These are phyloP conservation scores for Cydia fagiglandana DNA, from an alignment of 1,140 invertebrate genomes.

Conservation along the genomic window DNA sequence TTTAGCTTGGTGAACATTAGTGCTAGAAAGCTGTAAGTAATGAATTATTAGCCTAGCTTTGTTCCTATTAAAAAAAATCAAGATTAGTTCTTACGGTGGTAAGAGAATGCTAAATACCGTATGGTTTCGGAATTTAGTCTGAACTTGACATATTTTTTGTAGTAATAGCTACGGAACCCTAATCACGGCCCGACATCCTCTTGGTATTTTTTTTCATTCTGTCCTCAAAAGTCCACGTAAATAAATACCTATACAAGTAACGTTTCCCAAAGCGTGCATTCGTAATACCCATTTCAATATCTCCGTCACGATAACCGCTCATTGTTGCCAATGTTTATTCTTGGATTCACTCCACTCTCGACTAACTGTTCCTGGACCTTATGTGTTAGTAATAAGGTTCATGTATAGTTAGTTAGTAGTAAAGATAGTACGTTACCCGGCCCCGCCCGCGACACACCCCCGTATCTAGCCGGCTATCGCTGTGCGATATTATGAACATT, in stretches of 20 bases:
- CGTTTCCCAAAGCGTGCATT: constrained; percentile 4
- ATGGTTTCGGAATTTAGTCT: too few relatives aligned
- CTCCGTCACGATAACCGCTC: constrained; percentile 36
- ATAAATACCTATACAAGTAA: neutral
- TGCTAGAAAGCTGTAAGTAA: too few relatives aligned
- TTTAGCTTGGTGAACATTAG: too few relatives aligned
- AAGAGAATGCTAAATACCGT: too few relatives aligned
- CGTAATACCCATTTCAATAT: constrained; percentile 42
- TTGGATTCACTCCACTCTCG: constrained; percentile 16
- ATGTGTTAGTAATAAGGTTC: too few relatives aligned
- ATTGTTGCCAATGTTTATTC: constrained; percentile 52
- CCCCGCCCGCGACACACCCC: constrained; percentile 53
- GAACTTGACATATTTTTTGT: too few relatives aligned
- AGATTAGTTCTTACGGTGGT: too few relatives aligned
- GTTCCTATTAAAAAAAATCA: too few relatives aligned
- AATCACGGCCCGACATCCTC: too few relatives aligned
- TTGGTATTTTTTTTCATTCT: neutral
- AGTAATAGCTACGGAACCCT: too few relatives aligned
- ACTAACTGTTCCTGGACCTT: too few relatives aligned
- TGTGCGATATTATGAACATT: constrained; percentile 48
- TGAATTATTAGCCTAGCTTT: too few relatives aligned
- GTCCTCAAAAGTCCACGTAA: neutral
- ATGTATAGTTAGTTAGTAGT: constrained; percentile 23
- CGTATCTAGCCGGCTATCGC: constrained; percentile 48
- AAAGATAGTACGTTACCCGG: constrained; percentile 42